Evolutionary conservation across 2,113 vertebrate genomes (phyloP), one percentile per base, ranked within the genome.

Genomic region (Crocuta crocuta): DNA sequence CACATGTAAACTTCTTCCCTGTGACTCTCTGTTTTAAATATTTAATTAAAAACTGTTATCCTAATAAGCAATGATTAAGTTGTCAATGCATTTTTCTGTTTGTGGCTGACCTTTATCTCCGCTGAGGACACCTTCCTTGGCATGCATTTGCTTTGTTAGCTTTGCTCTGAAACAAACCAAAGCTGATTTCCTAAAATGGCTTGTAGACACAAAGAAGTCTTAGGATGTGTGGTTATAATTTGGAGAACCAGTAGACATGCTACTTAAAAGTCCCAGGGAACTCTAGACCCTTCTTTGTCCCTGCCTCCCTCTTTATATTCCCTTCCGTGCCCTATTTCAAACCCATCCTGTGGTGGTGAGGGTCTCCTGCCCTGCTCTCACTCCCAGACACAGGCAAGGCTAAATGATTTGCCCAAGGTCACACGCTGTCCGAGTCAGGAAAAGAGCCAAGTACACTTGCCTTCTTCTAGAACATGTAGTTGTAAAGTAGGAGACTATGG

Each of bases 11-110:
- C 97, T 92, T 76, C 98, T 98, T 98, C 94, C 93, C 66, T 24
- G 4, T 23, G 50, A 90, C 61, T 83, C 91, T 78, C 95, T 98
- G 81, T 88, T 97, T 97, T 91, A 98, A 98, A 98, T 97, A 98
- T 98, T 98, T 98, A 98, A 98, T 98, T 98, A 98, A 97, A 98
- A 88, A 58, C 83, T 66, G 93, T 98, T 98, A 97, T 93, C 92
- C 70, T 97, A 95, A 97, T 96, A 97, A 97, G 96, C 94, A 97
- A 97, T 94, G 98, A 95, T 97, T 95, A 88, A 73, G 68, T 97
- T 95, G 43, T 98, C 79, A 96, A 81, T 97, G 93, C 86, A 88
- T 98, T 96, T 96, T 89, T 98, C 91, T 96, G 10, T 50, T 55
- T 68, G 31, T 33, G 73, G 35, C 63, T 94, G 7, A 39, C 0